Evolutionary conservation across 2,113 vertebrate genomes (phyloP).

Genomic region (Bolborhynchus lineola): DNA sequence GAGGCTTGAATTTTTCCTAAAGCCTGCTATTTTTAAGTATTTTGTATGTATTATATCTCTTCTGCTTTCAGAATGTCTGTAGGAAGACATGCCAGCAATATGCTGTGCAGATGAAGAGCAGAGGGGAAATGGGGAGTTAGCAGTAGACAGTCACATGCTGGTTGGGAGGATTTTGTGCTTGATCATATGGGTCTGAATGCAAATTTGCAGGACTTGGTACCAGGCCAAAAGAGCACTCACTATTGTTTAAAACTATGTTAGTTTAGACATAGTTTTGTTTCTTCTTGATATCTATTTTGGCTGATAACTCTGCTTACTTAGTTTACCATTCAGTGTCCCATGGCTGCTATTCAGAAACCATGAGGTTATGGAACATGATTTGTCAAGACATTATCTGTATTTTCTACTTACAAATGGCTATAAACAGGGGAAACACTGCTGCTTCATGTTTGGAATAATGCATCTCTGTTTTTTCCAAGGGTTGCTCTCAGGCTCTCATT

Average conservation of each 20-base stretch:
- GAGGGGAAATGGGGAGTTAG: neutral
- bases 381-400: neutral
- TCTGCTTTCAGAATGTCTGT: neutral
- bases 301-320: neutral
- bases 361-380: constrained; percentile 20
- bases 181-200: constrained; percentile 7
- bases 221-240: neutral
- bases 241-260: neutral
- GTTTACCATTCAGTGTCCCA: neutral
- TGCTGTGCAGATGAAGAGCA: fast-evolving
- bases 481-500: neutral
- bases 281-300: neutral
- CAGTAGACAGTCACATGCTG: constrained; percentile 35
- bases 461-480: neutral
- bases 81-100: neutral
- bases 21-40: neutral
- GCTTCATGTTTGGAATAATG: neutral
- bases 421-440: neutral
- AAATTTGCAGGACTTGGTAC: constrained; percentile 16
- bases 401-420: neutral
- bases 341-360: constrained; percentile 27
- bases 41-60: neutral
- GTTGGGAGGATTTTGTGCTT: neutral
- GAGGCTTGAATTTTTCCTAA: neutral
- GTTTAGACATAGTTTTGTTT: neutral